Evolutionary conservation across 2,113 vertebrate species (phyloP).

Genomic region (Engraulis encrasicolus): DNA sequence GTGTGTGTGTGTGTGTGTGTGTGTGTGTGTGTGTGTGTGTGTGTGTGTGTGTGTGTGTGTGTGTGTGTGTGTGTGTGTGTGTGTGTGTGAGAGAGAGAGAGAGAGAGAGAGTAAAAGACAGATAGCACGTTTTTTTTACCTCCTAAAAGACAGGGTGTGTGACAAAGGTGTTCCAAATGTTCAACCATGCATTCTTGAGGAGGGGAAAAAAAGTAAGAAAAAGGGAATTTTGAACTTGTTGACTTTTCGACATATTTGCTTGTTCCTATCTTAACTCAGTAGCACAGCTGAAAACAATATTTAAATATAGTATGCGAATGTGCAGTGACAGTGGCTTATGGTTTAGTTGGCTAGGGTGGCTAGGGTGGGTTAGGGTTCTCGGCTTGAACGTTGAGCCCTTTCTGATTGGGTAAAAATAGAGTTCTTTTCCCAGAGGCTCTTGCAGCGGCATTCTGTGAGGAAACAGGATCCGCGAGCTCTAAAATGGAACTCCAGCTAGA

Average conservation of each 20-base stretch:
- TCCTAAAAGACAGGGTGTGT: slow-evolving; percentile 17
- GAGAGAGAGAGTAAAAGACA: neutral
- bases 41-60: slow-evolving; percentile 32
- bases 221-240: neutral
- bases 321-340: neutral
- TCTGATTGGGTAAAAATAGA: slow-evolving; percentile 69
- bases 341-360: too few species aligned
- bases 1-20: neutral
- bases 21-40: slow-evolving; percentile 15
- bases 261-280: neutral
- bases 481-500: slow-evolving; percentile 52
- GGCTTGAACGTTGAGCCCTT: slow-evolving; percentile 53
- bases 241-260: neutral
- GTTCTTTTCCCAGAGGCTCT: slow-evolving; percentile 69
- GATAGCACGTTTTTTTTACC: slow-evolving; percentile 12
- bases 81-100: slow-evolving; percentile 26
- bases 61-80: neutral
- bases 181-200: neutral
- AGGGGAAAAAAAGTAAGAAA: neutral
- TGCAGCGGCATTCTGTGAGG: slow-evolving; percentile 64
- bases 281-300: neutral
- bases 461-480: slow-evolving; percentile 68
- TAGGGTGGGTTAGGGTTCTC: neutral
- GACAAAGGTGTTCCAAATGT: slow-evolving; percentile 12
- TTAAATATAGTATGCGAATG: slow-evolving; percentile 5